Percentiles rank a stretch among this genome's conserved stretches.
phyloP scores from a whole-genome alignment of 2,113 vertebrate genomes.

The Gallinago media region DNA sequence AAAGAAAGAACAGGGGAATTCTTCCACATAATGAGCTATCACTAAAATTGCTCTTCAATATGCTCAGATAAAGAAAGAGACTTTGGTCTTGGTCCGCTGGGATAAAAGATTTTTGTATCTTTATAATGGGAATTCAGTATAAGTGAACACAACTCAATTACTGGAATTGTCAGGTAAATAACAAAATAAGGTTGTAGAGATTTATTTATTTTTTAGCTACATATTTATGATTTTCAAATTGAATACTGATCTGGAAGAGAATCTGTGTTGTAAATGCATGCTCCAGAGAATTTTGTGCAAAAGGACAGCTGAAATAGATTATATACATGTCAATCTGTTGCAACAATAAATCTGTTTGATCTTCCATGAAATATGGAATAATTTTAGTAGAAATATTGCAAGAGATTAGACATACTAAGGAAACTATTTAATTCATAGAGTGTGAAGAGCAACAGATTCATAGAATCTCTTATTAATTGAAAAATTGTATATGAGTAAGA shows the following conservation, averaged over 20 bases:
- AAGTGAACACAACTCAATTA: background rate
- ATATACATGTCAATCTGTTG: background rate
- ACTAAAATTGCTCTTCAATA: background rate
- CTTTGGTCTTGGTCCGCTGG: background rate
- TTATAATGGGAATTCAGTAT: constrained; percentile 6
- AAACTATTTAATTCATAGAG: background rate
- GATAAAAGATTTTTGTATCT: background rate
- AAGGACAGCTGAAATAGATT: constrained; percentile 21
- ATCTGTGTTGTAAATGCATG: background rate
- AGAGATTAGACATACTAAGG: background rate
- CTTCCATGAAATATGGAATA: constrained; percentile 19
- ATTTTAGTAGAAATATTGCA: background rate
- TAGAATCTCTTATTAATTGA: background rate
- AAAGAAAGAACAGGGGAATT: background rate
- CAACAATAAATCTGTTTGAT: constrained; percentile 5
- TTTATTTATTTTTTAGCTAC: constrained; percentile 11
- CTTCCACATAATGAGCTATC: background rate
- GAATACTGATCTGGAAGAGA: background rate
- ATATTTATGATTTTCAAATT: constrained; percentile 4
- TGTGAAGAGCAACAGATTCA: background rate
- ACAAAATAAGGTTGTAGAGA: background rate
- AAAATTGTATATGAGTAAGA: background rate
- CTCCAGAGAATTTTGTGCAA: constrained; percentile 24
- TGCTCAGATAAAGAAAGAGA: constrained; percentile 6
- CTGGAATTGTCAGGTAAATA: constrained; percentile 47